phyloP scores from a whole-genome alignment of 2,797 vertebrate species.

The Onychomys arenicola region DNA sequence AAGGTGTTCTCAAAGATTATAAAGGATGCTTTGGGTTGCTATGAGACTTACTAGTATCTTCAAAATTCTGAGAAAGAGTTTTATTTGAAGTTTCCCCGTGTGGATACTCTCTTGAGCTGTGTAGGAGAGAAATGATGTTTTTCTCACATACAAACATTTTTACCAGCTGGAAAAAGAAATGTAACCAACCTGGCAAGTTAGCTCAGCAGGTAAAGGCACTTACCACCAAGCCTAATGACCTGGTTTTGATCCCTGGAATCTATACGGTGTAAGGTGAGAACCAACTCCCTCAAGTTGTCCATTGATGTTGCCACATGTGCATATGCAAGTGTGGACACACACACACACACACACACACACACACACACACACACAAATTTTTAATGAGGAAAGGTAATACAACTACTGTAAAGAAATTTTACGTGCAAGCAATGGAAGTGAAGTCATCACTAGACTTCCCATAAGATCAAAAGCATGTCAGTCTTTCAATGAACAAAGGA shows the following conservation, averaged over 20 bases:
- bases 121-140: not conserved
- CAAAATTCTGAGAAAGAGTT: conserved; percentile 37
- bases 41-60: not conserved
- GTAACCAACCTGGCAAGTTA: not conserved
- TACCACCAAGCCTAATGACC: not conserved
- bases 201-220: not conserved
- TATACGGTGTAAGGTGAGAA: not conserved
- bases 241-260: not conserved
- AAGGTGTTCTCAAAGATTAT: not conserved
- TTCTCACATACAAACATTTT: not conserved
- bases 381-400: not conserved
- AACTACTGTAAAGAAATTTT: not conserved
- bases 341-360: too few species aligned
- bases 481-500: not conserved
- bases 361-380: not conserved
- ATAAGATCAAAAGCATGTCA: not conserved
- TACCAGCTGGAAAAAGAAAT: not conserved
- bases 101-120: not conserved
- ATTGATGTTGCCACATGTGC: not conserved
- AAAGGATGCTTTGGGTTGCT: not conserved
- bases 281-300: not conserved
- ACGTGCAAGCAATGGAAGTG: not conserved
- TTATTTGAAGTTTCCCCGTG: not conserved
- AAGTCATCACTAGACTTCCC: not conserved
- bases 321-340: not conserved